Conservation (phyloP, 2,113 vertebrate genomes). For the Halichoeres trimaculatus region DNA sequence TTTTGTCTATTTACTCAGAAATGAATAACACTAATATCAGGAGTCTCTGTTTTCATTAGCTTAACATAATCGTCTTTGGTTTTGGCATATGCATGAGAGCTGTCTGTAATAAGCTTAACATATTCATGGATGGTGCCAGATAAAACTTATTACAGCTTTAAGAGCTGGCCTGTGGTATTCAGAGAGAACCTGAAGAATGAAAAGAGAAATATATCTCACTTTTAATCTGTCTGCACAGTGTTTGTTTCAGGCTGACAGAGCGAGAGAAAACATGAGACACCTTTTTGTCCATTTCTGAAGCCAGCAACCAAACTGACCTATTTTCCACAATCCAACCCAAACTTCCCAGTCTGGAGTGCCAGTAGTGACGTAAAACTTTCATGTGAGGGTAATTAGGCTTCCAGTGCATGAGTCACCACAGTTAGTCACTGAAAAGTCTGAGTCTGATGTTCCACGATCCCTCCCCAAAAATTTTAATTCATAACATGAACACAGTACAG, state of each 20-base stretch:
- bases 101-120: conserved; percentile 67
- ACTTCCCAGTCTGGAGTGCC: conserved; percentile 26
- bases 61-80: conserved; percentile 58
- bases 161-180: conserved; percentile 25
- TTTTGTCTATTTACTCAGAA: conserved; percentile 11
- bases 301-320: conserved; percentile 41
- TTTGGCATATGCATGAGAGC: conserved; percentile 43
- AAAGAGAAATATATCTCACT: conserved; percentile 18
- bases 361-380: conserved; percentile 58
- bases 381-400: conserved; percentile 70
- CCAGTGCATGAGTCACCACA: conserved; percentile 65
- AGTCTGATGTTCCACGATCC: conserved; percentile 61
- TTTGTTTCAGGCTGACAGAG: conserved; percentile 8
- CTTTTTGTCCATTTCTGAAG: conserved; percentile 22
- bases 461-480: conserved; percentile 37
- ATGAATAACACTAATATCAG: conserved; percentile 15
- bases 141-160: conserved; percentile 48
- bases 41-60: conserved; percentile 35
- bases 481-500: conserved; percentile 40
- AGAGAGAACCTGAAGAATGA: conserved; percentile 22
- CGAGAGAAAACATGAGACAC: conserved; percentile 17
- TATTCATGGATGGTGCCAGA: conserved; percentile 63
- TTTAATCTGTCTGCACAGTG: neutral
- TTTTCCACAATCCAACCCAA: conserved; percentile 57
- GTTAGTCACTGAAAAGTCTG: conserved; percentile 58